Evolutionary conservation across 1,140 invertebrate genomes (phyloP), one percentile per base, ranked within the genome.

Genomic region (Lasioglossum albipes): DNA sequence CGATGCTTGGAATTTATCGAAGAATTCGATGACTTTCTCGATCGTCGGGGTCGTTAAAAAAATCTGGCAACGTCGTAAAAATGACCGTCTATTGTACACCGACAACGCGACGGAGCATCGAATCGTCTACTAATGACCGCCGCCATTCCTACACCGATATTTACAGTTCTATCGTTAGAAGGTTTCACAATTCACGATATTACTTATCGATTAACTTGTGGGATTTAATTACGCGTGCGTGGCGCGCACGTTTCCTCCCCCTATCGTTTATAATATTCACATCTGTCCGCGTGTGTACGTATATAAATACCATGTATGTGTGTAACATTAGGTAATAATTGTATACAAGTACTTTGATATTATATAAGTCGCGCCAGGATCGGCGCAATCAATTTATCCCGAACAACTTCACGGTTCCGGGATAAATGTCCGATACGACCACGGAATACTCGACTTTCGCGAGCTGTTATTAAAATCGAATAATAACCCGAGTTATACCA

Each of bases 111-210:
- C 10, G 16, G 27, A 49, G 9, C 12, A 36, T 45, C 64, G 64
- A n/a, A 49, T 12, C 12, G 27, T 5, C 16, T 18, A 59, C 22
- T 18, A 18, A 18, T 10, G 61, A 3, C 22, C 69, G 69, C 65
- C 61, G 69, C 70, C 75, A 61, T 69, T 70, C 65, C 57, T 20
- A 10, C 49, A 5, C 36, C 41, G 9, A 71, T 62, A 70, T 71
- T 41, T 71, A 59, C 69, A 41, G 5, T 10, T 41, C 0, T 41
- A 41, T 41, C 2, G 5, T 57, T 52, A 7, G 52, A 62, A 49
- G 16, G 16, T 52, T 52, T 57, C 31, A 49, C n/a, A 6, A 27
- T 20, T 45, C 20, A 54, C 10, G 62, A 62, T 9, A 13, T 20
- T 59, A 49, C 22, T 57, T 41, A 78, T 41, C 45, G 18, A 70